Base-by-base conservation (phyloP, 1,140 invertebrate species). In the Pogonomyrmex californicus region DNA sequence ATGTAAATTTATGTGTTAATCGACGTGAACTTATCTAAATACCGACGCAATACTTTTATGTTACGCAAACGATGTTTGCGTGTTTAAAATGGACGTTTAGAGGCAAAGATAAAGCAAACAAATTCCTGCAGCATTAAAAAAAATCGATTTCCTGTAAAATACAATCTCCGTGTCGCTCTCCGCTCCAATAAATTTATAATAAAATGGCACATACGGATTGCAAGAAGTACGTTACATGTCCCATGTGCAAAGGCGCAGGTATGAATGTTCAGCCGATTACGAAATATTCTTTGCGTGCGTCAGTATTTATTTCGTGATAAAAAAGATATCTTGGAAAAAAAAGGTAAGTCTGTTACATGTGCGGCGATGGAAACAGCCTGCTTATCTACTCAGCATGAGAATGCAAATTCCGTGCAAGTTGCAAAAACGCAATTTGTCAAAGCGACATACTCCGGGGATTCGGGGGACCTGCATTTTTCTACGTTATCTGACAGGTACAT, bases 181-280 rank as follows among this genome's bases (percentile, higher is more conserved):
- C 12, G 4, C 30, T 56, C 1, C 30, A 30, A n/a, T 41, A 81
- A 70, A 81, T 58, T 81, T 44, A 1, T 44, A 56, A 81, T 33
- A 58, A 7, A 14, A 70, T 70, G 78, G 36, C 78, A 4, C 49
- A 81, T 14, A 36, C 23, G 23, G 78, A 44, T 58, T 70, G 65
- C 54, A 81, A 70, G 63, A 81, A 56, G 10, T 81, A 70, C 9
- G 23, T 81, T 33, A 81, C 51, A 9, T 81, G 78, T 58, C 78
- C 66, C n/a, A 71, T 73, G 79, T 81, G 78, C 30, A 81, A 81
- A 58, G 78, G 78, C 4, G 78, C 63, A 81, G 78, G 78, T 81
- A 70, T 63, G 65, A n/a, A 51, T 1, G 23, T 44, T 38, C 33
- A 51, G 5, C 2, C 9, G 36, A 58, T 56, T 41, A 10, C 23